Conservation (phyloP, 2,113 vertebrate species). For the Grus americana region DNA sequence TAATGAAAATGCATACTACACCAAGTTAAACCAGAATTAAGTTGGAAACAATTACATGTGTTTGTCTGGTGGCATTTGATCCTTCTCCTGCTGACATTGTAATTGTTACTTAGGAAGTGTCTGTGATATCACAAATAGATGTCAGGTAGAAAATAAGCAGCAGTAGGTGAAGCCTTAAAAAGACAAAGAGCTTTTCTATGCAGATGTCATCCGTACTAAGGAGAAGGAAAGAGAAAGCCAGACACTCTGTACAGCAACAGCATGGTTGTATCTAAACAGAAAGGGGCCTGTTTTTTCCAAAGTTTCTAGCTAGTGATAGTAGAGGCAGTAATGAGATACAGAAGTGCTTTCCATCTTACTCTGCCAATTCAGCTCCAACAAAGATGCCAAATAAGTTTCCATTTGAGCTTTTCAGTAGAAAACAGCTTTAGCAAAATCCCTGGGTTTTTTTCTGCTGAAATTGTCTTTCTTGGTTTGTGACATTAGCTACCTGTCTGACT, state of each 20-base stretch:
- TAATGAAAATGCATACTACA: neutral
- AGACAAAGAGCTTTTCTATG: neutral
- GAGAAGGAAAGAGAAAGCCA: neutral
- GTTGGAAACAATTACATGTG: neutral
- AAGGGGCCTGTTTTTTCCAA: slow-evolving; percentile 13
- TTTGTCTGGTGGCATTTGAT: neutral
- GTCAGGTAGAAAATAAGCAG: neutral
- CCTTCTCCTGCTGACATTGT: neutral
- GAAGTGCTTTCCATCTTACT: slow-evolving; percentile 37
- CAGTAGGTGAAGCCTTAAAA: neutral
- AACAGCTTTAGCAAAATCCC: slow-evolving; percentile 1
- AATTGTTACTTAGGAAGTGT: neutral
- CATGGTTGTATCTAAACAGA: neutral
- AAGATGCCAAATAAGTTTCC: slow-evolving; percentile 45
- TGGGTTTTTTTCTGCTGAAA: neutral
- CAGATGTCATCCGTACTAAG: neutral
- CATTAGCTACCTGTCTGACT: slow-evolving; percentile 39
- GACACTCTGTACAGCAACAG: neutral
- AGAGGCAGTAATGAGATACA: slow-evolving; percentile 40
- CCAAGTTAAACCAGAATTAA: neutral
- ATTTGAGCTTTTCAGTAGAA: slow-evolving; percentile 36
- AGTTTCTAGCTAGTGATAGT: slow-evolving; percentile 41
- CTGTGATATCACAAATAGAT: neutral
- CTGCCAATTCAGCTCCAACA: slow-evolving; percentile 36
- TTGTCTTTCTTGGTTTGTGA: neutral